Conservation (phyloP, 2,888 invertebrate genomes). For the Herminia tarsipennalis region DNA sequence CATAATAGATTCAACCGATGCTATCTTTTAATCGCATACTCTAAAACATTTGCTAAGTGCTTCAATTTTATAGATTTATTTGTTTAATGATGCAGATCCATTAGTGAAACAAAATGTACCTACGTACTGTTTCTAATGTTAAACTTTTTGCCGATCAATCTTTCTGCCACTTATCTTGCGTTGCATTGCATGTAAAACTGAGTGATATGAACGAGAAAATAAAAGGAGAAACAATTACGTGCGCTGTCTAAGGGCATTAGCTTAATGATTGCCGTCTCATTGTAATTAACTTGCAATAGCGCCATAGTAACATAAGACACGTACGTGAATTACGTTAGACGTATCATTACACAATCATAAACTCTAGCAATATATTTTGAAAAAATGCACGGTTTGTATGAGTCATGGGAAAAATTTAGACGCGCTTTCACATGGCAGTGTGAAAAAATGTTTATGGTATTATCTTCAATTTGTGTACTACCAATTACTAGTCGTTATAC, state of each 20-base stretch:
- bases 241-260: constrained; percentile 55
- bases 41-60: constrained; percentile 5
- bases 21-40: constrained; percentile 37
- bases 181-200: constrained; percentile 21
- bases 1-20: constrained; percentile 29
- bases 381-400: constrained; percentile 40
- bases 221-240: constrained; percentile 62
- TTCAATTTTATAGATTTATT: background rate
- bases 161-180: constrained; percentile 15
- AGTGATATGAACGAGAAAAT: constrained; percentile 50
- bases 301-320: constrained; percentile 50
- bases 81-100: no score
- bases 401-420: constrained; percentile 47
- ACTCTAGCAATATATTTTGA: constrained; percentile 29
- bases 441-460: constrained; percentile 27
- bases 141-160: constrained; percentile 8
- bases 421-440: constrained; percentile 35
- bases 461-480: constrained; percentile 20
- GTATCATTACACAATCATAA: constrained; percentile 55
- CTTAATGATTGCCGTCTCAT: constrained; percentile 62
- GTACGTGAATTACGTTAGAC: constrained; percentile 44
- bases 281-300: constrained; percentile 56
- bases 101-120: background rate
- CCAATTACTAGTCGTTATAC: constrained; percentile 15
- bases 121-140: background rate